Evolutionary conservation across 2,797 vertebrate genomes (phyloP).

Genomic region (Pelobates cultripes): DNA sequence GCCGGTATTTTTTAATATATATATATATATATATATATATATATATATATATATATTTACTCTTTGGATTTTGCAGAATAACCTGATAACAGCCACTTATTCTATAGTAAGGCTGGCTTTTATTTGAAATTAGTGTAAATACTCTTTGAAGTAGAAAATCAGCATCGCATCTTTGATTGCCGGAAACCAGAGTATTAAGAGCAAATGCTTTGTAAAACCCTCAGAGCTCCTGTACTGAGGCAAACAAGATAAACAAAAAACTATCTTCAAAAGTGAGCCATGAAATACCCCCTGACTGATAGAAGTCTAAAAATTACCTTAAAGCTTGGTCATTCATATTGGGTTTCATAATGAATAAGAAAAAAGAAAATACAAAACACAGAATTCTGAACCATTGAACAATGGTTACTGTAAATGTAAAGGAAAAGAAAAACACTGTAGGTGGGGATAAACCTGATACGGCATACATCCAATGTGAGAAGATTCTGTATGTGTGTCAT

Average conservation of each 20-base stretch:
- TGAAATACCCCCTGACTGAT: constrained; percentile 36
- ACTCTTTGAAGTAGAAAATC: constrained; percentile 31
- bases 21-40: too few species aligned
- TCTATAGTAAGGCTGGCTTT: constrained; percentile 11
- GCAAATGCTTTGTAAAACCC: constrained; percentile 11
- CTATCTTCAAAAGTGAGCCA: constrained; percentile 13
- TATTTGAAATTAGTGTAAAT: constrained; percentile 18
- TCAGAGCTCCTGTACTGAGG: constrained; percentile 4
- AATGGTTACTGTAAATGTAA: constrained; percentile 69
- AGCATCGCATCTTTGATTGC: constrained; percentile 17
- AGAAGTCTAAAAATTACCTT: constrained; percentile 55
- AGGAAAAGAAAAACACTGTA: constrained; percentile 71
- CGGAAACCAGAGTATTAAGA: constrained; percentile 5
- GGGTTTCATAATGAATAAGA: constrained; percentile 71
- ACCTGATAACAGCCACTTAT: neutral
- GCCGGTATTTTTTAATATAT: too few species aligned
- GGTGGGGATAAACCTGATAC: constrained; percentile 65
- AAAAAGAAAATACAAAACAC: constrained; percentile 65
- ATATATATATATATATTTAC: too few species aligned
- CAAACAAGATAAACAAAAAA: constrained; percentile 27
- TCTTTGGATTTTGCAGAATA: too few species aligned
- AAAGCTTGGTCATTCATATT: constrained; percentile 60
- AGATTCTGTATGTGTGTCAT: neutral
- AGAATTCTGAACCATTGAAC: constrained; percentile 55
- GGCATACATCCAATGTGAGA: neutral